Evolutionary conservation across 2,113 vertebrate species (phyloP).

Genomic region (Laticauda laticaudata): DNA sequence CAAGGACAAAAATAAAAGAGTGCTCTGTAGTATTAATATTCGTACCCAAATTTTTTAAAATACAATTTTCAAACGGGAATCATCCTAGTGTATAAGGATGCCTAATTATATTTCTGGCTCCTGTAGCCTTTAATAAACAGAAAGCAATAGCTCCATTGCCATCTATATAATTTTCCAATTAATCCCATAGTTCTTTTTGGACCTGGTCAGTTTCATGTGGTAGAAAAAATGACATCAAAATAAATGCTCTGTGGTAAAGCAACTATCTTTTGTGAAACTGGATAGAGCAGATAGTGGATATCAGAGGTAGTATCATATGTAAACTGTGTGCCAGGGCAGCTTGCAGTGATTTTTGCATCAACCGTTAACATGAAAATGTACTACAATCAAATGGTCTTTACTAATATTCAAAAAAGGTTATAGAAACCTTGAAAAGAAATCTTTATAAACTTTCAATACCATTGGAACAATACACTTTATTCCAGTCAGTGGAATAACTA

Average conservation of each 20-base stretch:
- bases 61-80: not conserved
- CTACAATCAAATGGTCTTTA: not conserved
- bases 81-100: not conserved
- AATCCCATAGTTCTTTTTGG: not conserved
- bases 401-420: not conserved
- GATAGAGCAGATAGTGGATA: not conserved
- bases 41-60: not conserved
- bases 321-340: not conserved
- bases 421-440: not conserved
- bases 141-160: not conserved
- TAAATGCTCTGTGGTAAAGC: not conserved
- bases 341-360: not conserved
- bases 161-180: not conserved
- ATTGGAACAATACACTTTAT: not conserved
- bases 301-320: not conserved
- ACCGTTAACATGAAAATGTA: not conserved
- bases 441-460: not conserved
- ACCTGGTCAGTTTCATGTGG: not conserved
- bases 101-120: not conserved
- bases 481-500: not conserved
- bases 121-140: not conserved
- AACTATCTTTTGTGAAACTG: not conserved
- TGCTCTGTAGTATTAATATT: accelerated
- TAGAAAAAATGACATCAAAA: not conserved
- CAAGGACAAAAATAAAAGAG: not conserved